These are phyloP conservation scores for Pseudorhiza aurosa DNA, from an alignment of 30 jellyfish, hydroid and myxozoan genomes.

Conservation along the genomic window DNA sequence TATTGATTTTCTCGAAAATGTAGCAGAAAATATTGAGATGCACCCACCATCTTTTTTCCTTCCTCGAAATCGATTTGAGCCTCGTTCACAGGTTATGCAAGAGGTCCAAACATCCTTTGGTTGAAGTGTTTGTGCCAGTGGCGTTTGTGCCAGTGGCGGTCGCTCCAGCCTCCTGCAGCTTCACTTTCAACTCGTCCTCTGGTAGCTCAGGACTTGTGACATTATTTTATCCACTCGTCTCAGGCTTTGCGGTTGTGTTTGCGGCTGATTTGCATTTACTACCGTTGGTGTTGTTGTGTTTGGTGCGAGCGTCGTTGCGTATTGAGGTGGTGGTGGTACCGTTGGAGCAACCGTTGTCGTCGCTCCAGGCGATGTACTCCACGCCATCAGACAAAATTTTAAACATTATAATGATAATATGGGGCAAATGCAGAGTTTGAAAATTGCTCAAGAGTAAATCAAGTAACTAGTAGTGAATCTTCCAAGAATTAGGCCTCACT, in stretches of 20 bases:
- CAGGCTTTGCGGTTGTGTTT: not conserved
- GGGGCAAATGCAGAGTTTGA: no score
- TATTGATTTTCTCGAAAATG: no score
- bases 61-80: no score
- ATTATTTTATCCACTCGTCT: not conserved
- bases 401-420: no score
- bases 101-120: no score
- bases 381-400: no score
- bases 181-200: slow-evolving; percentile 37
- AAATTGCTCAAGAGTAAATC: no score
- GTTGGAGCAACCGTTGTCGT: slow-evolving; percentile 57
- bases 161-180: not conserved
- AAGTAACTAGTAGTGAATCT: no score
- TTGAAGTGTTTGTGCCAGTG: slow-evolving; percentile 19
- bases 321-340: slow-evolving; percentile 61
- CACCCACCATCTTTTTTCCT: no score
- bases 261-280: not conserved
- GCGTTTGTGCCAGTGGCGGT: slow-evolving; percentile 1
- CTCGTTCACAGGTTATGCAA: no score
- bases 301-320: slow-evolving; percentile 19
- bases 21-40: no score
- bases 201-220: slow-evolving; percentile 55
- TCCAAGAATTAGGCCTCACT: no score
- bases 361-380: not conserved
- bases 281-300: slow-evolving; percentile 11